Evolutionary conservation across 2,797 vertebrate species (phyloP), one percentile per base, ranked within the genome.

Genomic region (Scleropages formosus): DNA sequence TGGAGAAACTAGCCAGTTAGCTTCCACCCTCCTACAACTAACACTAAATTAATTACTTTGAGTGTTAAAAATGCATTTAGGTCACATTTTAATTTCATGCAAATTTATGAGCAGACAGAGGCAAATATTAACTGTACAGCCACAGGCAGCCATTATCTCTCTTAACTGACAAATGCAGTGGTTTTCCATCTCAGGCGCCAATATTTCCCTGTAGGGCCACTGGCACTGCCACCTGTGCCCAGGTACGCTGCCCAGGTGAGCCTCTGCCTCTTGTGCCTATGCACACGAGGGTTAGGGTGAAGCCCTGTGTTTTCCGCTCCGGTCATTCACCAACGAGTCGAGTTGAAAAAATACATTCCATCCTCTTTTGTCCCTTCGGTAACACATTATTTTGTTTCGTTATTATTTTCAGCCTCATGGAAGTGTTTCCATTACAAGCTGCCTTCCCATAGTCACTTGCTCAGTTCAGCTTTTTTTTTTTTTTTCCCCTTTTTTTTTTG

Each of bases 1-100:
- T 39, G 81, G 84, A 79, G 80, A 76, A 59, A 69, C 79, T 86
- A 88, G 80, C 74, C 88, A 88, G 72, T 65, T 80, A 75, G 77
- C 76, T 72, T 77, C 72, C 82, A 71, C 79, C 78, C 81, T 83
- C 80, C 80, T 80, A 81, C 83, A 86, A 87, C 85, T 87, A 87
- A 89, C 84, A 85, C 85, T 86, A 80, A 78, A 85, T 91, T 93
- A 93, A 93, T 93, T 92, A 91, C 87, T 86, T 80, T 72, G 85
- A 85, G 86, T 92, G 89, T 90, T 92, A 87, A 91, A 91, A 91
- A 93, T 93, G 91, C 88, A 92, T 92, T 93, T 92, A 91, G 93
- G 92, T 93, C 92, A 93, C 84, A 82, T 89, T 90, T 85, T 93
- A 92, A 93, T 92, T 83, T 75, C 81, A 91, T 92, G 91, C 91